These are phyloP conservation scores for Bombus affinis DNA, from an alignment of 1,140 invertebrate species.

Conservation along the genomic window DNA sequence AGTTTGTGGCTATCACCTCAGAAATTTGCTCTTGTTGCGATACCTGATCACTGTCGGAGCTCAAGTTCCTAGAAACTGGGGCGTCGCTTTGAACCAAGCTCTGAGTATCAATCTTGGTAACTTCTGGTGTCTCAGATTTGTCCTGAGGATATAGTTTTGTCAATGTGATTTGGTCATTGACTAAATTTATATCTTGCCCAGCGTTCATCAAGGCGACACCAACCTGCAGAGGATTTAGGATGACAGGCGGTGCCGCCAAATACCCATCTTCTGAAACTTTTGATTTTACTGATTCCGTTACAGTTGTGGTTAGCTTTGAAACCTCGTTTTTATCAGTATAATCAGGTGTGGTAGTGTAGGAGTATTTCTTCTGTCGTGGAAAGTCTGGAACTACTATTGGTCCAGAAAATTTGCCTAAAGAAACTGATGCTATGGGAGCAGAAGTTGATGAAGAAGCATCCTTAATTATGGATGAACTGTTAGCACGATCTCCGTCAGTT, in stretches of 20 bases:
- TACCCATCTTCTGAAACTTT: background rate
- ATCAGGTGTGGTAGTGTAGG: background rate
- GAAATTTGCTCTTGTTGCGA: slow-evolving; percentile 15
- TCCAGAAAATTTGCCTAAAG: slow-evolving; percentile 64
- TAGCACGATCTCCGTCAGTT: background rate
- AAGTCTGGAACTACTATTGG: slow-evolving; percentile 78
- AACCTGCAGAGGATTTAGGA: slow-evolving; percentile 81
- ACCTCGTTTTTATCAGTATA: background rate
- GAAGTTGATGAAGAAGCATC: background rate
- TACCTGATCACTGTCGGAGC: background rate
- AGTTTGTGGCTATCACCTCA: slow-evolving; percentile 25
- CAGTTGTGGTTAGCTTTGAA: background rate
- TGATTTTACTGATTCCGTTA: slow-evolving; percentile 9
- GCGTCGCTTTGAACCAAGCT: background rate
- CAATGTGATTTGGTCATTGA: background rate
- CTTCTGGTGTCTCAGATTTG: background rate
- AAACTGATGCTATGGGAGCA: slow-evolving; percentile 1
- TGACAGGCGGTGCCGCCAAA: slow-evolving; percentile 68
- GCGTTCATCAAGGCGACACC: slow-evolving; percentile 78
- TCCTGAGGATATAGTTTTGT: slow-evolving; percentile 21
- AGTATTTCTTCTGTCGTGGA: slow-evolving; percentile 29
- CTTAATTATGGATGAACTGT: background rate
- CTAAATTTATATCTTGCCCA: slow-evolving; percentile 65
- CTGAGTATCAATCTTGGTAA: background rate
- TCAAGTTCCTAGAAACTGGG: background rate